Percentiles rank a stretch among this genome's conserved stretches.
Conservation (phyloP, 2,113 vertebrate genomes). For the Trogon surrucura region DNA sequence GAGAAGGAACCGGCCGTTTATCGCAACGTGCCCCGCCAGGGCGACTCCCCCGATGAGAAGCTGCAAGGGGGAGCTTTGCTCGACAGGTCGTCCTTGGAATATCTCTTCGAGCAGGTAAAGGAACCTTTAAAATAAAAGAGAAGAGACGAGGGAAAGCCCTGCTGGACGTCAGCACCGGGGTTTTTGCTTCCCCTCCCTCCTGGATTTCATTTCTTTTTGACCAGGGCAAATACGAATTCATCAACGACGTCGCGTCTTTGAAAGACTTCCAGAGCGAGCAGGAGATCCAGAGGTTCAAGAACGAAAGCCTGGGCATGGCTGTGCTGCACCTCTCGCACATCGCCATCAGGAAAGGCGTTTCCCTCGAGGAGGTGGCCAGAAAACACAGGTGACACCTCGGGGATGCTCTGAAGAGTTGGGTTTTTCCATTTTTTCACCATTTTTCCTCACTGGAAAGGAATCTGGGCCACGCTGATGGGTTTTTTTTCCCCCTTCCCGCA, state of each 20-base stretch:
- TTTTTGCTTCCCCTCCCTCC: too few species aligned
- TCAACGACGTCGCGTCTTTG: slow-evolving; percentile 82
- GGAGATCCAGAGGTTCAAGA: slow-evolving; percentile 86
- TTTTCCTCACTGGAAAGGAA: too few species aligned
- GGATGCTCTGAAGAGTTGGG: not conserved
- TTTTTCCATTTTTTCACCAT: not conserved
- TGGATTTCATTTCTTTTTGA: too few species aligned
- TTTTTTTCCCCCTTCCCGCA: slow-evolving; percentile 8
- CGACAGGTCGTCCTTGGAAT: slow-evolving; percentile 86
- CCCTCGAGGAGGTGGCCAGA: slow-evolving; percentile 84
- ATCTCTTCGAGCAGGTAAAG: slow-evolving; percentile 87
- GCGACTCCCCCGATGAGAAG: not conserved
- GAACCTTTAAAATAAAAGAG: too few species aligned
- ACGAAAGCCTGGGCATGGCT: slow-evolving; percentile 93
- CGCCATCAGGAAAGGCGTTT: slow-evolving; percentile 72
- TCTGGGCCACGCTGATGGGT: too few species aligned
- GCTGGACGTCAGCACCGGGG: fast-evolving
- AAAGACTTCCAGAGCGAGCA: slow-evolving; percentile 76
- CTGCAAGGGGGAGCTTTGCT: slow-evolving; percentile 73
- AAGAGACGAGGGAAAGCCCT: fast-evolving
- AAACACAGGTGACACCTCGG: slow-evolving; percentile 78
- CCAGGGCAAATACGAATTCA: slow-evolving; percentile 90
- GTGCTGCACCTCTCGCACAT: slow-evolving; percentile 89
- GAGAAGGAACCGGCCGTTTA: slow-evolving; percentile 77
- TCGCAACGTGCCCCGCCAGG: slow-evolving; percentile 70